phyloP scores from a whole-genome alignment of 2,888 invertebrate species.

The Rhingia campestris region DNA sequence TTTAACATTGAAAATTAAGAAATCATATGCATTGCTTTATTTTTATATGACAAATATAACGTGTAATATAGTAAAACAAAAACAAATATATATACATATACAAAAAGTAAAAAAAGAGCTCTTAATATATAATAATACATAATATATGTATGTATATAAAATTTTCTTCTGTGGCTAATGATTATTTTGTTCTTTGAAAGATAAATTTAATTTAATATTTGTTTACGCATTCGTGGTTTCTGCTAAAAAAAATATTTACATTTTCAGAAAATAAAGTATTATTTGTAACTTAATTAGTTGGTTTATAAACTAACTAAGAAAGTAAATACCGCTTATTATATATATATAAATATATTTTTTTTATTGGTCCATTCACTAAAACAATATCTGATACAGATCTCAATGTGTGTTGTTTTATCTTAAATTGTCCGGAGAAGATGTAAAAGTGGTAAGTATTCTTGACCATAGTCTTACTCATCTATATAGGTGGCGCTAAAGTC shows the following conservation, averaged over 20 bases:
- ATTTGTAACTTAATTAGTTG: conserved; percentile 65
- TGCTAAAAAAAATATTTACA: conserved; percentile 69
- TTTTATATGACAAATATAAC: conserved; percentile 69
- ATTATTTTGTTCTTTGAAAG: conserved; percentile 61
- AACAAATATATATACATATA: conserved; percentile 54
- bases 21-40: conserved; percentile 72
- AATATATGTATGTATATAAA: conserved; percentile 45
- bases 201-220: conserved; percentile 60
- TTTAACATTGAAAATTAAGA: conserved; percentile 71
- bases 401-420: conserved; percentile 25
- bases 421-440: background rate
- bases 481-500: too few species aligned
- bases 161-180: conserved; percentile 68
- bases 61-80: conserved; percentile 64
- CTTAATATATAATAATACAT: conserved; percentile 59
- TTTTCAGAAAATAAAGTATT: conserved; percentile 70
- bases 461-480: too few species aligned
- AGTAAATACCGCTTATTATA: conserved; percentile 52
- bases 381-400: conserved; percentile 33
- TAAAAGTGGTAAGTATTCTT: background rate
- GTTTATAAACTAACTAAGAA: conserved; percentile 46
- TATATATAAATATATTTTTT: conserved; percentile 45
- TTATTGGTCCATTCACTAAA: conserved; percentile 35
- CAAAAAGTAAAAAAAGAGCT: conserved; percentile 44
- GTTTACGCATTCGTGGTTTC: conserved; percentile 72